A percentile compares a stretch with the other conserved stretches of the same genome.
Conservation (phyloP, 2,888 invertebrate genomes). For the Hedya salicella region DNA sequence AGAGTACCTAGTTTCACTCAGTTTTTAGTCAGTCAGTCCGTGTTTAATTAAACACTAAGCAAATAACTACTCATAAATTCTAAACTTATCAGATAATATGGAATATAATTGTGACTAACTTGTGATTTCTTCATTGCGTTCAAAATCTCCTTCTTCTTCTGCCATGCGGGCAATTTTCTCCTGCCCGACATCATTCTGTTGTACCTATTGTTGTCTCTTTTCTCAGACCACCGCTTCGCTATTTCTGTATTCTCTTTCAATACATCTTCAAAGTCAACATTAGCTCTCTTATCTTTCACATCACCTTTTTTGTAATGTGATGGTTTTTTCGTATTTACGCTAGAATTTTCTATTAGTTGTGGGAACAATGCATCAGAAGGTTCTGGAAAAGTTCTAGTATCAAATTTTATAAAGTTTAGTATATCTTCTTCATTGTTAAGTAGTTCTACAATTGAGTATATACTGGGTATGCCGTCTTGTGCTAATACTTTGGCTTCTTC, state of each 20-base stretch:
- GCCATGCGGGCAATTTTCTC: conserved; percentile 89
- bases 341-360: conserved; percentile 77
- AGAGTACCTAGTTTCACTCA: no score
- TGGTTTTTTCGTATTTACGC: conserved; percentile 67
- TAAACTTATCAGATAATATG: background rate
- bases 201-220: conserved; percentile 86
- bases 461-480: conserved; percentile 88
- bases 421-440: conserved; percentile 89
- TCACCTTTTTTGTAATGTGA: conserved; percentile 88
- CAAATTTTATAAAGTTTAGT: conserved; percentile 83
- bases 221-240: conserved; percentile 86
- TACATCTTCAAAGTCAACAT: conserved; percentile 81
- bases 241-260: conserved; percentile 86
- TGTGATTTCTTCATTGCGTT: conserved; percentile 86
- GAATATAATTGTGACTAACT: conserved; percentile 57
- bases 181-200: conserved; percentile 87
- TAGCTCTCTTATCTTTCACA: conserved; percentile 80
- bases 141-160: conserved; percentile 88
- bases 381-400: conserved; percentile 80
- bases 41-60: no score
- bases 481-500: conserved; percentile 88
- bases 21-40: no score
- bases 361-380: conserved; percentile 86
- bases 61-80: no score
- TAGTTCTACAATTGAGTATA: conserved; percentile 89